Base-by-base conservation (phyloP, 2,888 invertebrate genomes). In the Drosophila suboccidentalis region DNA sequence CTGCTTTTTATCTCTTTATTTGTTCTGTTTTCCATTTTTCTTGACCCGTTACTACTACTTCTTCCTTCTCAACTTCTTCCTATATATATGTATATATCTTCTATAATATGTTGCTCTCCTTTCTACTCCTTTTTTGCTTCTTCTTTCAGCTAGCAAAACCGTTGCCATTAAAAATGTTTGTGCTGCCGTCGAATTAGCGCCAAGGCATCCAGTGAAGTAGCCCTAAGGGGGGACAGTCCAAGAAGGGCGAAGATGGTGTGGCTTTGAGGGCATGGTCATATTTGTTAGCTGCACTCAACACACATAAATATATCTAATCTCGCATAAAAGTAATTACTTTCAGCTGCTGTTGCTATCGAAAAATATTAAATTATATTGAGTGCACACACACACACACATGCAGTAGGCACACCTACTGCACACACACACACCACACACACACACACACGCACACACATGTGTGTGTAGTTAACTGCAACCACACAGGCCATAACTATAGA, bases 301-400 rank as follows among this genome's bases (percentile, higher is more conserved):
- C 73, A 80, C 80, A 89, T 80, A 84, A 88, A 84, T 88, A 86
- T 86, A 81, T 88, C 84, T 89, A 85, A 85, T 87, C 85, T 85
- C 85, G 70, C 82, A 87, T 79, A 61, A 87, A 85, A 89, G 85
- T 85, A 85, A 85, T 85, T 85, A 85, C 85, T 89, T 85, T 85
- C 85, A 85, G 89, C 89, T 85, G 85, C 77, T 83, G 84, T 80
- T 86, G 81, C 84, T 89, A 85, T 84, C 84, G 84, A 84, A 77
- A 85, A 89, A 87, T 85, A 85, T 89, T 84, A 85, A 85, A 85
- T 85, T 85, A 89, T 85, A 89, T 85, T 89, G 85, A 89, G 89
- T 84, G 89, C 76, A 82, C 60, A 67, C 51, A 59, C 65, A 59
- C 51, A 32, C 38, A 44, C 62, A 50, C 17, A 46, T 26, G 17